Percentiles rank a stretch among this genome's conserved stretches.
phyloP scores from a whole-genome alignment of 2,113 vertebrate species.

The Pedetes capensis region DNA sequence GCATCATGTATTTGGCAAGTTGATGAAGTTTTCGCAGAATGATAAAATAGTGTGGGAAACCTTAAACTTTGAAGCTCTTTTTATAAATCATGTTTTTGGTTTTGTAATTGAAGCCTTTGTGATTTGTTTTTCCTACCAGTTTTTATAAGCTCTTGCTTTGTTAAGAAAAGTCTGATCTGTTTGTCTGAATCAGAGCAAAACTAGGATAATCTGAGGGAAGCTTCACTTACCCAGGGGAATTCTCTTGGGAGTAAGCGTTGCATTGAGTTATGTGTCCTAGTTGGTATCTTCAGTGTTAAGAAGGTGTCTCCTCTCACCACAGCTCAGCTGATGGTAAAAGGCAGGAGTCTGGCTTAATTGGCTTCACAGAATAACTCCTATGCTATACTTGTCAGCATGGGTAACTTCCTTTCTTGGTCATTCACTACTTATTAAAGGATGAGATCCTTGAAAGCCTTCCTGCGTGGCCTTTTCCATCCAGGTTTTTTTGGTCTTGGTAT shows the following conservation, averaged over 20 bases:
- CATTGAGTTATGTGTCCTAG: not conserved
- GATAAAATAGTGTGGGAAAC: not conserved
- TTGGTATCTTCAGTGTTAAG: not conserved
- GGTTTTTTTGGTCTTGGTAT: not conserved
- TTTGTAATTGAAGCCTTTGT: not conserved
- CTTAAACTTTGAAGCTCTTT: not conserved
- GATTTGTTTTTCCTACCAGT: not conserved
- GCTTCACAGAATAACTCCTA: not conserved
- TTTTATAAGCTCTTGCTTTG: not conserved
- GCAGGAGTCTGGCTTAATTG: not conserved
- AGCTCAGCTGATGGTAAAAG: constrained; percentile 16
- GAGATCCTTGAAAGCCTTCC: constrained; percentile 3
- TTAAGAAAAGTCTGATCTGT: not conserved
- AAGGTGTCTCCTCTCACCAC: not conserved
- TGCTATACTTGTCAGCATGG: not conserved
- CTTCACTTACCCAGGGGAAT: not conserved
- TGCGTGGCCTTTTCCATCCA: not conserved
- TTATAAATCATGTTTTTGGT: constrained; percentile 8
- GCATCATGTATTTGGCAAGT: not conserved
- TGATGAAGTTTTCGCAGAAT: not conserved
- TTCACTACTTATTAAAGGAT: not conserved
- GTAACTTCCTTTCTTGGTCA: not conserved
- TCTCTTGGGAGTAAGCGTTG: not conserved
- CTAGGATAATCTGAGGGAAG: not conserved
- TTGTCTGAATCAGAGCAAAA: constrained; percentile 6